Conservation (phyloP, 2,888 invertebrate species). For the Cantharis lateralis region DNA sequence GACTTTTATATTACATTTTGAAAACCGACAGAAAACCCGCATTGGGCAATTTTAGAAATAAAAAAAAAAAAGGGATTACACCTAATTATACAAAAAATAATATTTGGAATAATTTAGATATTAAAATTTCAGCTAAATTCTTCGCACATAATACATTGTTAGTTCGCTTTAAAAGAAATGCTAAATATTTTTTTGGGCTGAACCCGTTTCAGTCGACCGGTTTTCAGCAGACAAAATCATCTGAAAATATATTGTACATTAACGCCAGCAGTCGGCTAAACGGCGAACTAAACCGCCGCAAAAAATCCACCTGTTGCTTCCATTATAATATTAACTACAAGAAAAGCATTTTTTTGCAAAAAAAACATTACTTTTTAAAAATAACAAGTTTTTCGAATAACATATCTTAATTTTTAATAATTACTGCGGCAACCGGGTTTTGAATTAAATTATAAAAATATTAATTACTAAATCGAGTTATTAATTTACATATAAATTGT, state of each 20-base stretch:
- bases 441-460: neutral
- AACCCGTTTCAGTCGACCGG: neutral
- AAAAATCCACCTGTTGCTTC: slow-evolving; percentile 50
- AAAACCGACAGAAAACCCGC: neutral
- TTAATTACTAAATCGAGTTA: neutral
- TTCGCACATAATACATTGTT: neutral
- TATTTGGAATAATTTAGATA: too few relatives aligned
- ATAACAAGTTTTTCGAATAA: neutral
- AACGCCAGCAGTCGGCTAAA: slow-evolving; percentile 52
- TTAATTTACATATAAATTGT: neutral
- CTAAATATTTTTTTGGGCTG: neutral
- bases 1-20: neutral
- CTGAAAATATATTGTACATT: slow-evolving; percentile 36
- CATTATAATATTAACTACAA: slow-evolving; percentile 34
- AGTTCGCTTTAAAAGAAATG: neutral
- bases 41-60: neutral
- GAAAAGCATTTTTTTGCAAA: neutral
- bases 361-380: neutral
- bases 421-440: neutral
- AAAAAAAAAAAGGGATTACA: neutral
- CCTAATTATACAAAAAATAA: neutral
- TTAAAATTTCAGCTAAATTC: too few relatives aligned
- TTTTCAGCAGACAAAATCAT: neutral
- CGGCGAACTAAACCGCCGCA: slow-evolving; percentile 45
- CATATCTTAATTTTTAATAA: neutral